Base-by-base conservation (phyloP, 2,888 invertebrate species). In the Phaedon cochleariae region DNA sequence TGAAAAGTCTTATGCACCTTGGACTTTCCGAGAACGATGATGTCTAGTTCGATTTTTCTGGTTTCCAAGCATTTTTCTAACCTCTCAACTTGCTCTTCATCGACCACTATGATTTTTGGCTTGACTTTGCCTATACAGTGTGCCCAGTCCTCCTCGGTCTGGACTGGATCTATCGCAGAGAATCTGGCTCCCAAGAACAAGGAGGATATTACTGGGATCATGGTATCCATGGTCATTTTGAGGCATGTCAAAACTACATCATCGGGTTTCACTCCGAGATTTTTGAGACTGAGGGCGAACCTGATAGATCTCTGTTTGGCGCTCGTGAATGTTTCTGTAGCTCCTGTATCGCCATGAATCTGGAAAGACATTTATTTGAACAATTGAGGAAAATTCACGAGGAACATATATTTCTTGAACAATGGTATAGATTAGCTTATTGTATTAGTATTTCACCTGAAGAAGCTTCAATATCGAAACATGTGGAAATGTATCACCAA, bases 221-320 rank as follows among this genome's bases (percentile, higher is more conserved):
- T 76, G 10, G 84, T 74, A 61, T 87, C 81, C 3, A 85, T 29
- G 37, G 85, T 84, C 66, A 84, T 86, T 0, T 82, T 82, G 3
- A 83, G 84, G 80, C 86, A 86, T 0, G 86, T 65, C 0, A 83
- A 74, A 54, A 87, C 81, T 2, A 86, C 83, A 67, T 86, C 87
- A 0, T 84, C 84, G 1, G 69, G 64, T 52, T 77, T 68, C 1
- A 86, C 59, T 5, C 85, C 86, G 34, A 82, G 64, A n/a, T 77
- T 80, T 51, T 64, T 76, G 53, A 87, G 74, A 20, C 82, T 79
- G 12, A 77, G 80, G 0, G 87, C 87, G 62, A 85, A 83, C 26
- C 81, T 77, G 2, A 85, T 81, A 0, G 84, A 81, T 20, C 85
- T 79, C 18, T 79, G 71, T 59, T 65, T 65, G 12, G 71, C 62